Evolutionary conservation across 2,888 invertebrate species (phyloP), one percentile per base, ranked within the genome.

Genomic region (Tenthredo notha): DNA sequence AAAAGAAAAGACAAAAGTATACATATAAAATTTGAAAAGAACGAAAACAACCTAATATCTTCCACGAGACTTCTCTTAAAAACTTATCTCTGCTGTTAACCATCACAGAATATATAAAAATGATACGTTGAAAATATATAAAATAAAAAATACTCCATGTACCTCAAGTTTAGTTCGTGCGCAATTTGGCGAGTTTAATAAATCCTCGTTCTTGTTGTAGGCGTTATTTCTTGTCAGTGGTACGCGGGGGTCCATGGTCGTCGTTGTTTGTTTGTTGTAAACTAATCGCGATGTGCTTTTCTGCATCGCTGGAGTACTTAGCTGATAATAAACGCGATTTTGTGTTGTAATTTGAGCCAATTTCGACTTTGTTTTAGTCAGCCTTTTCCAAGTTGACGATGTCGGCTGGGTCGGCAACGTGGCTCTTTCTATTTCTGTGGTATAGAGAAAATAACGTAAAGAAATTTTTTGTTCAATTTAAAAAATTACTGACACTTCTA

Each of bases 251-350:
- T 91, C 89, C 87, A 87, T 87, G 43, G 92, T 91, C 75, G 92
- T 92, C 9, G 87, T 88, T 33, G 91, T 91, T 6, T 87, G 74
- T 87, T 90, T 90, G 87, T 88, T 90, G 86, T 89, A 88, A 67
- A 89, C 87, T 86, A 91, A 88, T 82, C 88, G 89, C 84, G 88
- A 89, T 54, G 92, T 92, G 85, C 91, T 92, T 86, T 90, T 92
- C 86, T 91, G 91, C 89, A 91, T 90, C 85, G 90, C 89, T 67
- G 92, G 91, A 25, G 92, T 92, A 88, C 92, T 92, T 87, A 90
- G 88, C 87, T 91, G 92, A 85, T 90, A 89, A 86, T 88, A 89
- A 84, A 88, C 85, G 50, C 89, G 90, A 87, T 90, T 90, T 83
- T 89, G 88, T 77, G 90, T 89, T 70, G 92, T 91, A 65, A 87